Base-by-base conservation (phyloP, 2,888 invertebrate genomes). In the Arrhopalites spinosus region DNA sequence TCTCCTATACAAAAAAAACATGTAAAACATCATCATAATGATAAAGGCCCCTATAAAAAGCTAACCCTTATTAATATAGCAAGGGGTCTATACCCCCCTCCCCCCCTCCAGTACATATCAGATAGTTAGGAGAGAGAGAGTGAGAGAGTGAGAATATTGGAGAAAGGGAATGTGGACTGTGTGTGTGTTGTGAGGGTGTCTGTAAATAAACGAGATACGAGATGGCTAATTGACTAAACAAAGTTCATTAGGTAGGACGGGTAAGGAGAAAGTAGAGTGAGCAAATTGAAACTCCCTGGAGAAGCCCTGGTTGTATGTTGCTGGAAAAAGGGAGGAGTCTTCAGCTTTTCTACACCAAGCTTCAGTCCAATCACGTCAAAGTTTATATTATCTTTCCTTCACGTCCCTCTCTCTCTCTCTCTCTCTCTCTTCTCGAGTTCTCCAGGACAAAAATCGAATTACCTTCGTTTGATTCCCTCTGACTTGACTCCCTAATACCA, bases 381-480 rank as follows among this genome's bases (percentile, higher is more conserved):
- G 70, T 75, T 75, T 69, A 70, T 75, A 63, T 67, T 69, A 68
- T 64, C 68, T 74, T 43, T 20, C 50, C 74, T 69, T 61, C 63
- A 36, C 47, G 29, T 63, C 47, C n/a, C 56, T 29, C 47, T 66
- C 73, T 66, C 53, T 61, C 30, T 67, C 63, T 61, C 69, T 68
- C 59, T 30, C 68, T 59, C 71, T 71, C 59, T 23, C 47, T 36
- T 27, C 45, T 36, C 72, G 17, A 36, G n/a, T 56, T 68, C 68
- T 74, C 68, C 68, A 68, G 47, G 27, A 43, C 64, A 67, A 74
- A 68, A 74, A 74, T 74, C 68, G 74, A 74, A 74, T 74, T 74
- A 74, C 74, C 74, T 74, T 68, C 75, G 69, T 75, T 75, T 75
- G 75, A 75, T 75, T 75, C 75, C 74, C 74, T 75, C 75, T 75